These are phyloP conservation scores for Tragelaphus oryx DNA, from an alignment of 2,797 vertebrate species.

Conservation along the genomic window DNA sequence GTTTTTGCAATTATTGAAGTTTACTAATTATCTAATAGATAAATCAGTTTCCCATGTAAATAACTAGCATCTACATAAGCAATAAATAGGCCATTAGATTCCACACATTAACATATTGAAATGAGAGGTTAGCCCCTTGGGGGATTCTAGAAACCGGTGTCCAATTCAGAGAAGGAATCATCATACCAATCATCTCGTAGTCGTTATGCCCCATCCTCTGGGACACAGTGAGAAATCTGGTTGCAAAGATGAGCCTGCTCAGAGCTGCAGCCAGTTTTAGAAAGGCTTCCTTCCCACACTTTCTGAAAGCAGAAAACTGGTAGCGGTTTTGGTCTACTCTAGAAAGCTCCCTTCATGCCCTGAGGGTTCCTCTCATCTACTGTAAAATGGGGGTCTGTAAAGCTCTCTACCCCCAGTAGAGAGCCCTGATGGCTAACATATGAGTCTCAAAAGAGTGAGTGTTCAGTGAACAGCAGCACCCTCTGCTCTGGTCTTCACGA, in stretches of 20 bases:
- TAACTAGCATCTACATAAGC: constrained; percentile 80
- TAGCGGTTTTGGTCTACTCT: not conserved
- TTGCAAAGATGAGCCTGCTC: not conserved
- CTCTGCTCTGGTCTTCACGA: not conserved
- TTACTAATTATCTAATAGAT: constrained; percentile 87
- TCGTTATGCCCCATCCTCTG: not conserved
- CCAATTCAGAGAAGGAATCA: not conserved
- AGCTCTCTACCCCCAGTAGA: not conserved
- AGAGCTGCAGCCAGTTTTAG: not conserved
- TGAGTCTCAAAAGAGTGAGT: not conserved
- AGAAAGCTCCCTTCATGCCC: not conserved
- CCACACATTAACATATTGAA: constrained; percentile 71
- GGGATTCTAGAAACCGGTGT: constrained; percentile 42
- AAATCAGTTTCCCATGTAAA: constrained; percentile 83
- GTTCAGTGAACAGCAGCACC: fast-evolving
- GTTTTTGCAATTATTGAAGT: constrained; percentile 84
- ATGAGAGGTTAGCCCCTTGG: constrained; percentile 61
- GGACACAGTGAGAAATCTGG: not conserved
- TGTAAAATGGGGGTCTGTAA: not conserved
- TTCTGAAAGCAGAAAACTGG: not conserved
- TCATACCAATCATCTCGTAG: not conserved
- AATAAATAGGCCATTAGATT: constrained; percentile 78
- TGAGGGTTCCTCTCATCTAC: not conserved
- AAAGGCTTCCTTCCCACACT: not conserved
- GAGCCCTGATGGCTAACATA: fast-evolving